Evolutionary conservation across 2,113 vertebrate species (phyloP).

Genomic region (Scytalopus superciliaris): DNA sequence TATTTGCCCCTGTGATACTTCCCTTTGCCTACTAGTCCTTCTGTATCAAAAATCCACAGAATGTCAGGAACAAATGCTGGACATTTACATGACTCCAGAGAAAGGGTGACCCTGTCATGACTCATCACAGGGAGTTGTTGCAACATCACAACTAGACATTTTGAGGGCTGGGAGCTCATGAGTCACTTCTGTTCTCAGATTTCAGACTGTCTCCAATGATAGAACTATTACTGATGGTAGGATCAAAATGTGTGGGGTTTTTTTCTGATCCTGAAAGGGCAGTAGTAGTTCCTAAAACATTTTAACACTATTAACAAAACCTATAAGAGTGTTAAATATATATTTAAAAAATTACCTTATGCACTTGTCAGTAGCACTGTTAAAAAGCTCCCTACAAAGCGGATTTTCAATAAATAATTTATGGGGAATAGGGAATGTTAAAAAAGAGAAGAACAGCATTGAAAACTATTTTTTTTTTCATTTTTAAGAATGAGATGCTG

Average conservation of each 20-base stretch:
- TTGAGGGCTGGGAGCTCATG: background rate
- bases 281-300: background rate
- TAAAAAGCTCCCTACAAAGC: background rate
- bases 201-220: background rate
- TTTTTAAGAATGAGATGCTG: background rate
- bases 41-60: background rate
- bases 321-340: no score
- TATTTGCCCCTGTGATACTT: background rate
- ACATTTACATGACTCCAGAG: background rate
- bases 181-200: background rate
- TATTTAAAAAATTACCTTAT: background rate
- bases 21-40: background rate
- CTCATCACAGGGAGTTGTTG: background rate
- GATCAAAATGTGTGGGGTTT: background rate
- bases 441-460: background rate
- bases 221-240: background rate
- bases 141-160: background rate
- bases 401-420: background rate
- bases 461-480: rapidly evolving
- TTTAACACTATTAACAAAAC: background rate
- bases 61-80: background rate
- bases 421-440: background rate
- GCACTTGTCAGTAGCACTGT: background rate
- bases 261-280: background rate
- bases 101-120: background rate